These are phyloP conservation scores for rabbit (Oryctolagus cuniculus) DNA, from an alignment of 2,113 vertebrate species.

Conservation along the genomic window DNA sequence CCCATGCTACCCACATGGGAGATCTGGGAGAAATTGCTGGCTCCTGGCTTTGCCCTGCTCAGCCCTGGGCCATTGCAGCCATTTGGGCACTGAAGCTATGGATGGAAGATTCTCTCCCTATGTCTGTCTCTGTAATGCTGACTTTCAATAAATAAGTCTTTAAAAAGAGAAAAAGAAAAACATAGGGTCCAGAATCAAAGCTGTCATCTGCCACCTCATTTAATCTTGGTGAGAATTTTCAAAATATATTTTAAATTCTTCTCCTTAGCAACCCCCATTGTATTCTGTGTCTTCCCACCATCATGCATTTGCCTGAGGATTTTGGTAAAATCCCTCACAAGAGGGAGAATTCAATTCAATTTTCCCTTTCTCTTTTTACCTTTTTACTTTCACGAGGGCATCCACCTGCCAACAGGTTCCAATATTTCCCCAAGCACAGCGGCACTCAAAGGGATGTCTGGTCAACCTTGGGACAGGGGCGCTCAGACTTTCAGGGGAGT, in stretches of 20 bases:
- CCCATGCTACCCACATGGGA: too few relatives aligned
- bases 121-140: too few relatives aligned
- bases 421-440: not conserved
- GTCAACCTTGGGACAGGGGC: not conserved
- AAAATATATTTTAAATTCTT: constrained; percentile 33
- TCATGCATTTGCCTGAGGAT: constrained; percentile 48
- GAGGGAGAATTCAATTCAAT: not conserved
- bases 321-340: constrained; percentile 47
- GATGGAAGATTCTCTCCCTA: not conserved
- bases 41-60: too few relatives aligned
- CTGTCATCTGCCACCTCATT: not conserved
- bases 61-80: too few relatives aligned
- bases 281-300: constrained; percentile 15
- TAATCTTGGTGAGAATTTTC: not conserved
- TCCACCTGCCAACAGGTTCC: not conserved
- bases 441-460: not conserved
- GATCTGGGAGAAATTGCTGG: too few relatives aligned
- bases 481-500: not conserved
- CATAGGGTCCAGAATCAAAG: too few relatives aligned
- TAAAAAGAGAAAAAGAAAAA: too few relatives aligned
- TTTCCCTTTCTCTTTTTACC: not conserved
- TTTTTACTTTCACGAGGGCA: not conserved
- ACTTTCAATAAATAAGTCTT: too few relatives aligned
- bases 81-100: not conserved
- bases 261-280: constrained; percentile 51